Percentiles rank a stretch among this genome's conserved stretches.
Evolutionary conservation across 2,113 vertebrate genomes (phyloP).

Genomic region (Lagopus muta): DNA sequence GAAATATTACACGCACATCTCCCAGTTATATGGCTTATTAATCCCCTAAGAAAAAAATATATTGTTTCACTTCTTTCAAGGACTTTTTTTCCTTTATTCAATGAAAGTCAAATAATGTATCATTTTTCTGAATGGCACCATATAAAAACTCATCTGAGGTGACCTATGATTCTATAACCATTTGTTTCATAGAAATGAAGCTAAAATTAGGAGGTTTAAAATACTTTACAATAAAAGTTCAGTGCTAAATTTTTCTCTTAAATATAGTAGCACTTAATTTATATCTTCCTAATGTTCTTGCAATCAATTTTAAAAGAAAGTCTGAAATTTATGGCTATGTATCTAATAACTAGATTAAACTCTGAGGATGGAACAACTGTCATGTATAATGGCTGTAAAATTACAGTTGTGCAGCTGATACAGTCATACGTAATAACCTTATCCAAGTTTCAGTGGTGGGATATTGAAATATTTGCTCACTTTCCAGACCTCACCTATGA

Average conservation of each 20-base stretch:
- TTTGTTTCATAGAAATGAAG: constrained; percentile 47
- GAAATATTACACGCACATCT: not conserved
- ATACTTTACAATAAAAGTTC: constrained; percentile 30
- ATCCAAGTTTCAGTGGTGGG: not conserved
- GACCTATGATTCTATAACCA: constrained; percentile 32
- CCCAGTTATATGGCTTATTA: constrained; percentile 22
- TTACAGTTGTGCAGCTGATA: not conserved
- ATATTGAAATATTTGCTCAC: not conserved
- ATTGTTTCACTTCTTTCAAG: not conserved
- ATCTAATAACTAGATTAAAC: constrained; percentile 33
- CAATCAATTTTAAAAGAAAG: constrained; percentile 37
- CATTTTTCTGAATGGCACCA: not conserved
- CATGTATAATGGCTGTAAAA: constrained; percentile 22
- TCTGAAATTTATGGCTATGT: constrained; percentile 27
- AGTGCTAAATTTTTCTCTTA: constrained; percentile 41
- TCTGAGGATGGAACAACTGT: not conserved
- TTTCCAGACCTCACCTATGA: not conserved
- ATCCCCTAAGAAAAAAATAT: not conserved
- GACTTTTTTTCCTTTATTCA: not conserved
- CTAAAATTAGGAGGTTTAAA: constrained; percentile 49
- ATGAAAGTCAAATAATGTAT: constrained; percentile 16
- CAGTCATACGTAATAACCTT: not conserved
- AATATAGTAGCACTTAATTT: constrained; percentile 40
- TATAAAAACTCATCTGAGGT: constrained; percentile 25
- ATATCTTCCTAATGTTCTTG: constrained; percentile 49